phyloP scores from a whole-genome alignment of 2,113 vertebrate genomes.

The Chelonoidis abingdonii region DNA sequence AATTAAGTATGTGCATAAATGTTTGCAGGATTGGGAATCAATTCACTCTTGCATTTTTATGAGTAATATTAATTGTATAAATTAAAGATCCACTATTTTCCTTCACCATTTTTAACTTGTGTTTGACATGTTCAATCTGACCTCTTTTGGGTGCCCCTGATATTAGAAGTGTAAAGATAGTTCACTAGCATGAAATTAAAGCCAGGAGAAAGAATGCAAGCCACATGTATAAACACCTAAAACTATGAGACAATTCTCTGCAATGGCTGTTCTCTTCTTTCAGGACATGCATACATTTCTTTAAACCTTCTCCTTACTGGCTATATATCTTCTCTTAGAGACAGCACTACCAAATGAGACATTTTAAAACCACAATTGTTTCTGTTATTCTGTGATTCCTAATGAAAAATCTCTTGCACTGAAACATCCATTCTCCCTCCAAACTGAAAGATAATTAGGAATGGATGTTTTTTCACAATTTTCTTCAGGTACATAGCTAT shows the following conservation, averaged over 20 bases:
- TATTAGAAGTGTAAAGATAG: background rate
- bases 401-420: slow-evolving; percentile 11
- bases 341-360: background rate
- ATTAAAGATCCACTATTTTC: background rate
- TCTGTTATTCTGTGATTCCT: background rate
- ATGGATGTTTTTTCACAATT: background rate
- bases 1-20: background rate
- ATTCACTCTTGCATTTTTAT: background rate
- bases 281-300: background rate
- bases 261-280: rapidly evolving
- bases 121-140: background rate
- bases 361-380: background rate
- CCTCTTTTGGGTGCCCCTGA: background rate
- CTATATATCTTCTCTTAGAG: background rate
- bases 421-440: background rate
- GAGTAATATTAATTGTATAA: background rate
- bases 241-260: background rate
- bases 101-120: background rate
- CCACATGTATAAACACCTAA: background rate
- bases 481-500: slow-evolving; percentile 5
- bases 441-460: slow-evolving; percentile 6
- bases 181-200: background rate
- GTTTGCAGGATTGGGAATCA: background rate
- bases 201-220: background rate
- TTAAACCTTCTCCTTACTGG: slow-evolving; percentile 10